These are phyloP conservation scores for Pachypanchax playfairii DNA, from an alignment of 2,113 vertebrate species.

Conservation along the genomic window DNA sequence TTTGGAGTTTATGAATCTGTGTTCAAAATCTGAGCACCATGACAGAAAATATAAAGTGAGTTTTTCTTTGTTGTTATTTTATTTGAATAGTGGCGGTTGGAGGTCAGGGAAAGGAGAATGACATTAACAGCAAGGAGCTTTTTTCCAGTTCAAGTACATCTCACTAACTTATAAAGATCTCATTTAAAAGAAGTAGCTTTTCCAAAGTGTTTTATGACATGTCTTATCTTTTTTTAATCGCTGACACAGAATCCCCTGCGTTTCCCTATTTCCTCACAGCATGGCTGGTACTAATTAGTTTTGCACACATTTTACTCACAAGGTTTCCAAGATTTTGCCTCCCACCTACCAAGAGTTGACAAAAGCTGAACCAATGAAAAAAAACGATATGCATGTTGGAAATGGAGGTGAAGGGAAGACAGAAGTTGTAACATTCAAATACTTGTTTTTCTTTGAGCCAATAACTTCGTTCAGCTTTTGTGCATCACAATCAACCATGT, in stretches of 20 bases:
- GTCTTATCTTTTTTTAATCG: constrained; percentile 57
- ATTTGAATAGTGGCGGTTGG: constrained; percentile 9
- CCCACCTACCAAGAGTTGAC: constrained; percentile 35
- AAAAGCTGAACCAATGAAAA: constrained; percentile 55
- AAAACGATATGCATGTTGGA: constrained; percentile 39
- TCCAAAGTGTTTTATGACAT: constrained; percentile 43
- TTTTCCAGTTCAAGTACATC: constrained; percentile 55
- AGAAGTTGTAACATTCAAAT: constrained; percentile 20
- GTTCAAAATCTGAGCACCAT: constrained; percentile 41
- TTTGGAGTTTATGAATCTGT: constrained; percentile 28
- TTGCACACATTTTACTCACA: constrained; percentile 54
- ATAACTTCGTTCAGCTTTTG: constrained; percentile 12
- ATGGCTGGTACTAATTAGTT: constrained; percentile 70
- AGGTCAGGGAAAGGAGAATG: constrained; percentile 22
- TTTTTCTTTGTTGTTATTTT: constrained; percentile 14
- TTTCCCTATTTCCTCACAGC: constrained; percentile 64
- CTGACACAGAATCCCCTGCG: constrained; percentile 44
- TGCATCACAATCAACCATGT: neutral
- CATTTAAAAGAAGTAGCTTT: constrained; percentile 49
- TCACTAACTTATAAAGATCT: constrained; percentile 50
- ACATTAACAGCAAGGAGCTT: constrained; percentile 38
- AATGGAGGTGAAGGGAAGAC: constrained; percentile 20
- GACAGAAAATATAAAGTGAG: constrained; percentile 39
- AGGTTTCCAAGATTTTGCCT: constrained; percentile 53
- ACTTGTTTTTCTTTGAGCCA: constrained; percentile 17